Conservation (phyloP, 2,113 vertebrate genomes). For the Nesospiza acunhae region DNA sequence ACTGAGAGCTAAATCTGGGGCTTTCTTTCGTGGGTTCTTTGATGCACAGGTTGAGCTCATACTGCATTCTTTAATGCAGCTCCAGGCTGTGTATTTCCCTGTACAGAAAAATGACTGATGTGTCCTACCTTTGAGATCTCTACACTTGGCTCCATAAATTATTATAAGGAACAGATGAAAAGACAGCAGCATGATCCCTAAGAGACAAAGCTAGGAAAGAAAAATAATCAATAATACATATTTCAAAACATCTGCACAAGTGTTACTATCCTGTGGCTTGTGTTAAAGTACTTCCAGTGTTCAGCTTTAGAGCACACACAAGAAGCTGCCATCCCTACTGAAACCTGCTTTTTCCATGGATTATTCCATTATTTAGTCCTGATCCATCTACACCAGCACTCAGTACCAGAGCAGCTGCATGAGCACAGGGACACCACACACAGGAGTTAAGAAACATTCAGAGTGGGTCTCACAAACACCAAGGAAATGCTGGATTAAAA, state of each 20-base stretch:
- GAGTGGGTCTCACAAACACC: neutral
- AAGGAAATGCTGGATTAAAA: neutral
- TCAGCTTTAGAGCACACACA: neutral
- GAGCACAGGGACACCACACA: neutral
- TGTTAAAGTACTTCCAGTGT: neutral
- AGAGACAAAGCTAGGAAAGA: neutral
- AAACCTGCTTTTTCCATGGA: neutral
- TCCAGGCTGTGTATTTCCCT: neutral
- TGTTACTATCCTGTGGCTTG: neutral
- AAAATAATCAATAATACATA: neutral
- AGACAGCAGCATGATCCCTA: neutral
- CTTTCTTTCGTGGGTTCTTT: neutral
- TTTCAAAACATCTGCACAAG: neutral
- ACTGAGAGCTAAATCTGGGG: neutral
- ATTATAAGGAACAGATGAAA: neutral
- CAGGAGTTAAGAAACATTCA: neutral
- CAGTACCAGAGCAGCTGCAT: neutral
- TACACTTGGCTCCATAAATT: neutral
- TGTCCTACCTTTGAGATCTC: neutral
- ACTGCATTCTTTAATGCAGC: neutral
- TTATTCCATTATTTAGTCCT: neutral
- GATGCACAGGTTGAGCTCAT: neutral
- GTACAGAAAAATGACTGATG: neutral
- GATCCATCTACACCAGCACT: neutral
- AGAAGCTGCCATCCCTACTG: neutral